Percentiles rank a stretch among this genome's conserved stretches.
phyloP scores from a whole-genome alignment of 2,888 invertebrate species.

The Drosophila hamatofila region DNA sequence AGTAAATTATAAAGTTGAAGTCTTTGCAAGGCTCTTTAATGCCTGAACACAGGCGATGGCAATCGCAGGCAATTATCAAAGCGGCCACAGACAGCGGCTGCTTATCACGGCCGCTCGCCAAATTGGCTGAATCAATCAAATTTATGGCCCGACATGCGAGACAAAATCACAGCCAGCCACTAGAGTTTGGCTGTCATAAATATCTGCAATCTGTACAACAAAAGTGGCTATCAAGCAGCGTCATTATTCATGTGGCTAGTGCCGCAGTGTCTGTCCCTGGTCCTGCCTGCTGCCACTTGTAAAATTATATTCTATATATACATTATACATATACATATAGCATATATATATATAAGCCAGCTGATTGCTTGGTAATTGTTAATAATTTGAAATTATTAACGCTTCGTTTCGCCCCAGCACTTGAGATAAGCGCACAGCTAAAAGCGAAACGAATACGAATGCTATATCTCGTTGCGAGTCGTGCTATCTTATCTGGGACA shows the following conservation, averaged over 20 bases:
- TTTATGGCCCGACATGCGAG: constrained; percentile 67
- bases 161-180: constrained; percentile 58
- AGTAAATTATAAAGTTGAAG: constrained; percentile 46
- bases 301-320: not conserved
- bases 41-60: constrained; percentile 39
- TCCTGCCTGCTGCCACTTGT: constrained; percentile 28
- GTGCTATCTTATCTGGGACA: constrained; percentile 49
- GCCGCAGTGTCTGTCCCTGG: constrained; percentile 22
- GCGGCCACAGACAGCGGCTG: constrained; percentile 53
- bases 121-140: constrained; percentile 68
- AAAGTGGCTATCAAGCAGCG: constrained; percentile 53
- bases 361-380: constrained; percentile 75
- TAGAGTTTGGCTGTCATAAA: constrained; percentile 49
- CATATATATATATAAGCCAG: constrained; percentile 26
- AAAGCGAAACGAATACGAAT: constrained; percentile 29
- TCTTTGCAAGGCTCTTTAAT: constrained; percentile 35
- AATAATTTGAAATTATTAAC: constrained; percentile 74
- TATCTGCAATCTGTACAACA: constrained; percentile 62
- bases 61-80: constrained; percentile 61
- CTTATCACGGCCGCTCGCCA: constrained; percentile 52
- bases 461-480: constrained; percentile 26
- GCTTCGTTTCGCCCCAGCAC: constrained; percentile 33
- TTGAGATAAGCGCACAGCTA: constrained; percentile 53
- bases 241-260: constrained; percentile 44
- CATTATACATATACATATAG: not conserved